phyloP scores from a whole-genome alignment of 2,888 invertebrate genomes.

The Acleris literana region DNA sequence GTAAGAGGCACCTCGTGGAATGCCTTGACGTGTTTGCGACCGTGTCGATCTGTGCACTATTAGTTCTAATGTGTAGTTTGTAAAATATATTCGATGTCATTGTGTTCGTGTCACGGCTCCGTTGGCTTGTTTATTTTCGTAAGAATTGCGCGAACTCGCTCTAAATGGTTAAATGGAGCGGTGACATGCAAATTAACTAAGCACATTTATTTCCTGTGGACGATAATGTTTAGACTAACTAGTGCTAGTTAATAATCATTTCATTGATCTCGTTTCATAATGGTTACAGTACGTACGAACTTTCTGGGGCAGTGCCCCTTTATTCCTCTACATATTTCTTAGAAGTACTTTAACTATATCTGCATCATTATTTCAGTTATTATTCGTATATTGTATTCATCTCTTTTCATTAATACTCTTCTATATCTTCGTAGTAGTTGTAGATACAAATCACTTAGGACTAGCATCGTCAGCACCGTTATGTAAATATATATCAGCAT shows the following conservation, averaged over 20 bases:
- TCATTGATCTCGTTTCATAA: conserved; percentile 16
- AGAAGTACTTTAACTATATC: conserved; percentile 13
- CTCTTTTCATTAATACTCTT: conserved; percentile 55
- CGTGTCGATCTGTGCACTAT: conserved; percentile 79
- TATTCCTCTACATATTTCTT: neutral
- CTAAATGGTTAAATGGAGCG: conserved; percentile 42
- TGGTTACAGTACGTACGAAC: conserved; percentile 15
- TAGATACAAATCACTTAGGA: conserved; percentile 52
- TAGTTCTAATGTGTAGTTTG: conserved; percentile 64
- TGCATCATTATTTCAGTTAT: conserved; percentile 14
- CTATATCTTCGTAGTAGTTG: conserved; percentile 52
- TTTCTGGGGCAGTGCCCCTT: neutral
- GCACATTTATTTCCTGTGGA: conserved; percentile 20
- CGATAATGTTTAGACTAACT: conserved; percentile 4
- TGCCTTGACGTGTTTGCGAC: conserved; percentile 81
- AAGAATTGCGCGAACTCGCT: conserved; percentile 9
- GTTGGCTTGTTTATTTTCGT: conserved; percentile 36
- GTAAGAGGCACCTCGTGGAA: conserved; percentile 86
- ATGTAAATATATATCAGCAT: conserved; percentile 59
- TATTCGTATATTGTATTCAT: conserved; percentile 31
- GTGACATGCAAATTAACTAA: conserved; percentile 45
- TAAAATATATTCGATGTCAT: conserved; percentile 57
- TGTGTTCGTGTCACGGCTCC: conserved; percentile 52
- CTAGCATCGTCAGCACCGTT: conserved; percentile 40
- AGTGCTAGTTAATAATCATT: conserved; percentile 23